Base-by-base conservation (phyloP, 1,140 invertebrate species). In the Popillia japonica region DNA sequence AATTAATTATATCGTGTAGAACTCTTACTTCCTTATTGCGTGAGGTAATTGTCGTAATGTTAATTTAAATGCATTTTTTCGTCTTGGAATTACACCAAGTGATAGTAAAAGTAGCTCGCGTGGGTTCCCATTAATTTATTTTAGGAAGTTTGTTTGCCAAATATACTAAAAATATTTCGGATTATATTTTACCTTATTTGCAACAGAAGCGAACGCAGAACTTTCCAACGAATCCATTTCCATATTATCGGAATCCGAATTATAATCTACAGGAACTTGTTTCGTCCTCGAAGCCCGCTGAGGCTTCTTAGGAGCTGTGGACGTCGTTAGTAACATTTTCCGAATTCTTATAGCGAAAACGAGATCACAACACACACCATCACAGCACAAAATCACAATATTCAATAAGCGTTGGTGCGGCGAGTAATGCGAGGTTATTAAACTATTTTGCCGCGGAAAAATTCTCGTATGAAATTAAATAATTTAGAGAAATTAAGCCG, bases 231-330 rank as follows among this genome's bases (percentile, higher is more conserved):
- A 74, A 44, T 74, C 72, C 72, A 74, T 41, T 17, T 74, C 72
- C 34, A 74, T 74, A 41, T 74, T 74, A 74, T 74, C 72, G 2
- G 72, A 74, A 74, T 74, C 72, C 0, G 72, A 74, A 20, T 44
- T 74, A 23, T 42, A 17, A 41, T 74, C 72, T 11, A 42, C 7
- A 27, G 22, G 20, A 17, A 68, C 2, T 9, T 74, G 17, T 6
- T 20, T 34, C 1, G n/a, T 17, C 72, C 41, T 75, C n/a, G 76
- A 8, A 72, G 14, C 55, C 20, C 64, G 75, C n/a, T 72, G 77
- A 9, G 82, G 77, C 80, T 83, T 85, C 77, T 83, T 83, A 0
- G 83, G 76, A 27, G 77, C 76, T 27, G 61, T 22, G 78, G 79
- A 79, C 40, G 79, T 78, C 40, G 78, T 55, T 40, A 81, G 40